phyloP scores from a whole-genome alignment of 1,140 invertebrate genomes.

The Thaumetopoea pityocampa region DNA sequence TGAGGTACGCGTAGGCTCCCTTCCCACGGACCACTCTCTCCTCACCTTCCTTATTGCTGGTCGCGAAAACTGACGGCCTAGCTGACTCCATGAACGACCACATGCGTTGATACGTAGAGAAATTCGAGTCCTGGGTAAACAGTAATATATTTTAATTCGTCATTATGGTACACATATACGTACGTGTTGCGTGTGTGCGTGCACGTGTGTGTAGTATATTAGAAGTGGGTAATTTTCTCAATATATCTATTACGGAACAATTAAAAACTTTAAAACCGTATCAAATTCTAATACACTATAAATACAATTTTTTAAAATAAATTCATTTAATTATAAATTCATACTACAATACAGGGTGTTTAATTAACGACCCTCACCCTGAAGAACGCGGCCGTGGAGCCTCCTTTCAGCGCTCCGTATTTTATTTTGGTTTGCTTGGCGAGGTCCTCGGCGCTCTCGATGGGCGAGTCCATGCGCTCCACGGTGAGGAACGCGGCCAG shows the following conservation, averaged over 20 bases:
- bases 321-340: too few relatives aligned
- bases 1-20: conserved; percentile 93
- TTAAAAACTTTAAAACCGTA: too few relatives aligned
- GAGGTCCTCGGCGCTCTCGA: conserved; percentile 96
- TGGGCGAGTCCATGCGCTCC: conserved; percentile 96
- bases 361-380: conserved; percentile 79
- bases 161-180: too few relatives aligned
- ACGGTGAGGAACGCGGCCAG: conserved; percentile 98
- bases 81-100: conserved; percentile 95
- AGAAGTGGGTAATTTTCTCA: too few relatives aligned
- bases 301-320: too few relatives aligned
- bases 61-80: conserved; percentile 89
- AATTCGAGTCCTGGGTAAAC: conserved; percentile 87
- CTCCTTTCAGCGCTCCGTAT: conserved; percentile 95
- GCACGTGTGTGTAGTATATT: too few relatives aligned
- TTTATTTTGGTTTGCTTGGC: conserved; percentile 98
- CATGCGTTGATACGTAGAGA: conserved; percentile 94
- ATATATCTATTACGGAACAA: too few relatives aligned
- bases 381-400: conserved; percentile 95
- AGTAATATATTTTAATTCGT: background rate
- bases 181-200: too few relatives aligned
- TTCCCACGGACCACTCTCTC: conserved; percentile 89
- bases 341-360: too few relatives aligned
- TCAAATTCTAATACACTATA: too few relatives aligned
- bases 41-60: conserved; percentile 90